Evolutionary conservation across 1,140 invertebrate genomes (phyloP).

Genomic region (Lamellibrachia luymesi): DNA sequence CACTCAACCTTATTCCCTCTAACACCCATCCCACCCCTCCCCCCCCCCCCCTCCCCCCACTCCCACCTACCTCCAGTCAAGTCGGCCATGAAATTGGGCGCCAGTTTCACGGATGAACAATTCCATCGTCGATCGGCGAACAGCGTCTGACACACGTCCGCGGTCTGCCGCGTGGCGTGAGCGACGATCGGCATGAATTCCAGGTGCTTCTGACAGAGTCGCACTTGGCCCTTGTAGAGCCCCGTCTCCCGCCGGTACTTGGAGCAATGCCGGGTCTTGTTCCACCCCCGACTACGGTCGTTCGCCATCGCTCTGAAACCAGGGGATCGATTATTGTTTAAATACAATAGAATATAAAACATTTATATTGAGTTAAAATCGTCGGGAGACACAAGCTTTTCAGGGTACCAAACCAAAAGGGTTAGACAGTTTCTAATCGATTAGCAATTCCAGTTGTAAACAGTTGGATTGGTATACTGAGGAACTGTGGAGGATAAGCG

Average conservation of each 20-base stretch:
- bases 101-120: constrained; percentile 75
- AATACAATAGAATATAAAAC: no score
- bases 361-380: no score
- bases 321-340: background rate
- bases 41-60: no score
- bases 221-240: constrained; percentile 16
- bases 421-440: no score
- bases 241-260: background rate
- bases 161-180: constrained; percentile 67
- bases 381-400: no score
- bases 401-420: no score
- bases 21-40: background rate
- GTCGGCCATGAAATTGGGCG: constrained; percentile 75
- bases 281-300: constrained; percentile 16
- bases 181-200: constrained; percentile 75
- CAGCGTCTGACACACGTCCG: constrained; percentile 69
- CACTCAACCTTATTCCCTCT: background rate
- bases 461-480: no score
- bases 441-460: no score
- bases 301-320: constrained; percentile 24
- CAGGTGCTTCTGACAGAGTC: constrained; percentile 64
- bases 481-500: no score
- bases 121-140: constrained; percentile 77
- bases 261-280: constrained; percentile 24
- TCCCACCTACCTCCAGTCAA: constrained; percentile 67